phyloP scores from a whole-genome alignment of 2,888 invertebrate species.

The Trachelus stipa region DNA sequence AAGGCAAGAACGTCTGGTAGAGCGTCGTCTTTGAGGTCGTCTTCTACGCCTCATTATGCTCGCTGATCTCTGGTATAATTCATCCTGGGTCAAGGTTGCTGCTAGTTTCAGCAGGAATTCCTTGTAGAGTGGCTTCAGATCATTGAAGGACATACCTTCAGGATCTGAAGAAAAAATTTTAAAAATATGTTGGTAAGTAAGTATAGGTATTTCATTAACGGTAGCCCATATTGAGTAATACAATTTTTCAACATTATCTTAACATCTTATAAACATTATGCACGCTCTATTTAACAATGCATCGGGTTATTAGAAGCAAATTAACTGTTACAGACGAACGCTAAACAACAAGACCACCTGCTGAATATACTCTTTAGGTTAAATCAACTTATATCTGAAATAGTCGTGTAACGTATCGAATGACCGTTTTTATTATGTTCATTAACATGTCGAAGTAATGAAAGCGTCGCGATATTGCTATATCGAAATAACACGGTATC shows the following conservation, averaged over 20 bases:
- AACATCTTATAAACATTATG: neutral
- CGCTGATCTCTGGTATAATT: slow-evolving; percentile 89
- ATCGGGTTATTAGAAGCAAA: neutral
- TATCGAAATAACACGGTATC: too few relatives aligned
- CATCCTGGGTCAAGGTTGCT: slow-evolving; percentile 91
- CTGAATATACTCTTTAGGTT: neutral
- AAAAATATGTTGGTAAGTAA: neutral
- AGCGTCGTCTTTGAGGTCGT: slow-evolving; percentile 57
- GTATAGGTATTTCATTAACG: neutral
- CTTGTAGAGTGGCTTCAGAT: slow-evolving; percentile 90
- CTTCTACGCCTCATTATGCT: slow-evolving; percentile 82
- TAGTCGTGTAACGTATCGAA: neutral
- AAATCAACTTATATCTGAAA: neutral
- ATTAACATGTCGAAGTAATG: neutral
- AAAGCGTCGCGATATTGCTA: neutral
- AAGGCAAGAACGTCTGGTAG: slow-evolving; percentile 55
- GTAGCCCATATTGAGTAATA: too few relatives aligned
- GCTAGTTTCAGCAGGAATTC: slow-evolving; percentile 89
- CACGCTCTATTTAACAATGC: neutral
- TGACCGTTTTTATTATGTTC: neutral
- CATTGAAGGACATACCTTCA: slow-evolving; percentile 94
- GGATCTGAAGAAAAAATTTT: slow-evolving; percentile 70
- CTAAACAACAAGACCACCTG: neutral
- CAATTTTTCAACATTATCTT: too few relatives aligned
- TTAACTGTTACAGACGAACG: neutral